Evolutionary conservation across 1,140 invertebrate species (phyloP), one percentile per base, ranked within the genome.

Genomic region (Hyles vespertilio): DNA sequence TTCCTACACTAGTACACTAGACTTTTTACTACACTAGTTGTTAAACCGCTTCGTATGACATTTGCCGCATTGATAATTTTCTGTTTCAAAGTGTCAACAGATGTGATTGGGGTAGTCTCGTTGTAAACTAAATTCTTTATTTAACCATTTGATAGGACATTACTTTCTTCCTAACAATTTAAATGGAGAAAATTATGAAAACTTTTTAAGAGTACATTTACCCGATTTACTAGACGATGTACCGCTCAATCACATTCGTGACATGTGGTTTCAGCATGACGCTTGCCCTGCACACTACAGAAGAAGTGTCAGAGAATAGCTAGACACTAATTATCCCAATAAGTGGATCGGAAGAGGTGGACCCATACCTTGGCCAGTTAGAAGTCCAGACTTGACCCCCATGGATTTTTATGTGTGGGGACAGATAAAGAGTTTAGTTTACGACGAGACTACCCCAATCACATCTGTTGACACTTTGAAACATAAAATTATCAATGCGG

Each of bases 81-180:
- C n/a, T n/a, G n/a, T n/a, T n/a, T n/a, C n/a, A n/a, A n/a, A n/a
- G n/a, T n/a, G n/a, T n/a, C n/a, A n/a, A n/a, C n/a, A n/a, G n/a
- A n/a, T n/a, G n/a, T n/a, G n/a, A n/a, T n/a, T n/a, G n/a, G n/a
- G n/a, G n/a, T n/a, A n/a, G n/a, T n/a, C n/a, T n/a, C n/a, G n/a
- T n/a, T n/a, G n/a, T n/a, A n/a, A n/a, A n/a, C n/a, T n/a, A n/a
- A n/a, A n/a, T n/a, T n/a, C n/a, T n/a, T n/a, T 40, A 40, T 40
- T 2, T 40, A 40, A 40, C 36, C 36, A 40, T 40, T 40, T 40
- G 36, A 40, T 40, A 5, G 36, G 36, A 8, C 36, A 1, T 40
- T 52, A 9, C 32, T 52, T 52, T 52, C 51, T 52, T 7, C 51
- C 77, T 5, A 58, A 61, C 10, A 65, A 57, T 34, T 58, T 83